Evolutionary conservation across 2,888 invertebrate species (phyloP), one percentile per base, ranked within the genome.

Genomic region (Andrena bicolor): DNA sequence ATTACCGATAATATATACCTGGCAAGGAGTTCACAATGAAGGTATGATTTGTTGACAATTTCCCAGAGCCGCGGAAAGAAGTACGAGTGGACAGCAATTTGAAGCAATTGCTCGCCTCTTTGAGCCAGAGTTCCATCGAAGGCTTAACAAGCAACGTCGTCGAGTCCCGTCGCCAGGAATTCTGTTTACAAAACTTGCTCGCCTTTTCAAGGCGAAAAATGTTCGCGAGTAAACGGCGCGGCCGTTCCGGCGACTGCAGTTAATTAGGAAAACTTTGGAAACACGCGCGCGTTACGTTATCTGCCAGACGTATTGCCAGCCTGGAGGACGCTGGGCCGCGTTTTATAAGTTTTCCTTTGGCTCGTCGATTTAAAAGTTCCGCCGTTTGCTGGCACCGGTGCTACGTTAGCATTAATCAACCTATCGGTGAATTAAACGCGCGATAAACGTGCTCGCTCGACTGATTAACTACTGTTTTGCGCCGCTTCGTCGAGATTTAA

Each of bases 221-320:
- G 60, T 48, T 61, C 23, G 10, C 26, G 20, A 61, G 61, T 20
- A 61, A 72, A 70, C 51, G n/a, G 32, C 20, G n/a, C 16, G 23
- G 51, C 5, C 49, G 41, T 53, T 41, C 28, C 60, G 10, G 8
- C 20, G 70, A 61, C 53, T 51, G 13, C 49, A 70, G 70, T 70
- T 70, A 80, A 80, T 80, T 80, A 79, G 69, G 26, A 56, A 64
- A 79, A 79, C 53, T 58, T 69, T 13, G 53, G 13, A 41, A 66
- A 68, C 41, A 41, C 61, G 56, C 23, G 23, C 23, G 60, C 49
- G 58, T 61, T 66, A 51, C 4, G 20, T 65, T 68, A 63, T 49
- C 35, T 32, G 6, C 48, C 7, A 48, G 16, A 68, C 20, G 28
- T 53, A 30, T 16, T 48, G 53, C 48, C 28, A 8, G 20, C 2